phyloP scores from a whole-genome alignment of 2,797 vertebrate species.

The Typhlichthys eigenmanni region DNA sequence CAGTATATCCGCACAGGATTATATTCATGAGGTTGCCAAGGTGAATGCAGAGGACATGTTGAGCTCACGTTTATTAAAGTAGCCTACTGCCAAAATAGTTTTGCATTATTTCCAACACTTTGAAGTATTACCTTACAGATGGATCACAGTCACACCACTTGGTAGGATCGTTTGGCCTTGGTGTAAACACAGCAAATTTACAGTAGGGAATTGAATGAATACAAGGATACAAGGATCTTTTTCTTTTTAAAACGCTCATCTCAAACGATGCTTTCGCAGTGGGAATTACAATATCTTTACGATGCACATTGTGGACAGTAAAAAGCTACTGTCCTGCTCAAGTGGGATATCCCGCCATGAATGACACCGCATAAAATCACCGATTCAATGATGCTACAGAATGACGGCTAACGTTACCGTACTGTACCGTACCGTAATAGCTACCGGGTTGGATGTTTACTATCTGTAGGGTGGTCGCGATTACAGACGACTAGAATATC shows the following conservation, averaged over 20 bases:
- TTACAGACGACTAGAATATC: neutral
- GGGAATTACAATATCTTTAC: constrained; percentile 13
- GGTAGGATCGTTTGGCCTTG: constrained; percentile 4
- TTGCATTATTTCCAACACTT: constrained; percentile 26
- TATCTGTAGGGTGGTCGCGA: too few species aligned
- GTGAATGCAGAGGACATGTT: constrained; percentile 25
- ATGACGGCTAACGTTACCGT: constrained; percentile 2
- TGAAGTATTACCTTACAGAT: constrained; percentile 33
- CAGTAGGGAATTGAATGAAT: neutral
- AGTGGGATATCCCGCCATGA: too few species aligned
- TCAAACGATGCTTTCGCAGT: constrained; percentile 40
- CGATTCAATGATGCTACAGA: neutral
- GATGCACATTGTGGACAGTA: constrained; percentile 2
- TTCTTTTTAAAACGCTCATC: too few species aligned
- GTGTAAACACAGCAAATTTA: constrained; percentile 19
- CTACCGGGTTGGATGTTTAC: constrained; percentile 22
- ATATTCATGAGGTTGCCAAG: constrained; percentile 7
- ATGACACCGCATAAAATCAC: too few species aligned
- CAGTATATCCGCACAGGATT: too few species aligned
- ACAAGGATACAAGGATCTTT: neutral
- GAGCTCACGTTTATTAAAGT: constrained; percentile 41
- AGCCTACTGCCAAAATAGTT: constrained; percentile 50
- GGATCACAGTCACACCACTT: constrained; percentile 14
- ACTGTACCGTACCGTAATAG: constrained; percentile 1
- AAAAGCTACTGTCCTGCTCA: neutral